Base-by-base conservation (phyloP, 2,797 vertebrate genomes). In the Muraenolepis orangiensis region DNA sequence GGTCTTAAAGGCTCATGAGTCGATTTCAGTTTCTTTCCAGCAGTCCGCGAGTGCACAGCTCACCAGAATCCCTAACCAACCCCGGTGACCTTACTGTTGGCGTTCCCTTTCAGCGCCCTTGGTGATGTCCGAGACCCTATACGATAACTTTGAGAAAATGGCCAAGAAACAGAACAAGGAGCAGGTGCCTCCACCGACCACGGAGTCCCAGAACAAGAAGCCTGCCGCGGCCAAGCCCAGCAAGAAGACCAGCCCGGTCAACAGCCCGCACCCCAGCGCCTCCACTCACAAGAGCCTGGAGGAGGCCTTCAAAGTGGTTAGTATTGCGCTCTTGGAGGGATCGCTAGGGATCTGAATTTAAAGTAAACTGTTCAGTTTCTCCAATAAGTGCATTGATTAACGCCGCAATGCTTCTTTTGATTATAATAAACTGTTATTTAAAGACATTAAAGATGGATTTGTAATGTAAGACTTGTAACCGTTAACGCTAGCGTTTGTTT, bases 141-240 rank as follows among this genome's bases (percentile, higher is more conserved):
- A 86, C 3, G 96, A 96, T 10, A 90, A 91, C 81, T 96, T 97
- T 5, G 96, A 98, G 88, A 95, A 93, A 84, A 83, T 94, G 7
- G 85, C 77, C 42, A 97, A 96, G 87, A 95, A 93, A 82, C 95
- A 95, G 90, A 98, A 96, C 90, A 98, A 98, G 89, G 97, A 99
- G 87, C 97, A 98, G 88, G 96, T 98, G 11, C 97, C 97, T 0
- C 97, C 96, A 0, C 85, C 92, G 0, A 82, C 83, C 0, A 2
- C 23, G 2, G 91, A 94, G 61, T 36, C 90, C 6, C 93, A 91
- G 28, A 92, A 76, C 64, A 95, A 95, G 77, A 95, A 92, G 78
- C 84, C 87, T 3, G 84, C 80, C 0, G 1, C 80, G 0, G 91
- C 76, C 0, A 96, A 94, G 83, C 87, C 78, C 13, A 64, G 57